Base-by-base conservation (phyloP, 2,113 vertebrate genomes). In the Stomatorhinus ivindoensis region DNA sequence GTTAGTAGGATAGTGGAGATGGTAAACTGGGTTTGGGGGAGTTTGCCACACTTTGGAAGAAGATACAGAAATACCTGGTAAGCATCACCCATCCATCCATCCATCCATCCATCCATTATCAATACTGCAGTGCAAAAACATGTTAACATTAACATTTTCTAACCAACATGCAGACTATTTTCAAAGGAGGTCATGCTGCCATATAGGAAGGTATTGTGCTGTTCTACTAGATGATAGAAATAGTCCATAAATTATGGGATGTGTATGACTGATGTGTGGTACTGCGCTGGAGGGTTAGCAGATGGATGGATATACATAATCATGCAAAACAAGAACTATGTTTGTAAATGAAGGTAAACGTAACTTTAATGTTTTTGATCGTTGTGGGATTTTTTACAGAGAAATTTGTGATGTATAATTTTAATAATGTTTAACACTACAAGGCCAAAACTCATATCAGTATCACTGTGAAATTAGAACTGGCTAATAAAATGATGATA, bases 21-120 rank as follows among this genome's bases (percentile, higher is more conserved):
- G 96, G 96, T 39, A 97, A 96, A 86, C 91, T 99, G n/a, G 97
- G 95, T 13, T 92, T 96, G 0, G 65, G 89, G 24, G 97, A 99
- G 93, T 97, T 98, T 65, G 97, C 96, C 91, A 97, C 88, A 0
- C 95, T 98, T 90, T 98, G 97, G 97, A 95, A 97, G 96, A 99
- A 98, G 94, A 95, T 98, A 58, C 94, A 93, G 91, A 97, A 94
- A 31, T 98, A 97, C 88, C 93, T 98, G 97, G 97, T 98, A 95
- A 96, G 1, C 51, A 35, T 27, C 27, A 58, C 24, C 3, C 27
- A 39, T 35, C 17, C 48, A 88, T 85, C 19, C 53, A 35, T 84
- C 7, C 44, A 19, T 46, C 24, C n/a, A 65, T 27, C 61, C 27
- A 83, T 35, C 13, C 61, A 69, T 35, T 6, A 76, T 4, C 31